Evolutionary conservation across 2,797 vertebrate genomes (phyloP).

Genomic region (Carapus acus): DNA sequence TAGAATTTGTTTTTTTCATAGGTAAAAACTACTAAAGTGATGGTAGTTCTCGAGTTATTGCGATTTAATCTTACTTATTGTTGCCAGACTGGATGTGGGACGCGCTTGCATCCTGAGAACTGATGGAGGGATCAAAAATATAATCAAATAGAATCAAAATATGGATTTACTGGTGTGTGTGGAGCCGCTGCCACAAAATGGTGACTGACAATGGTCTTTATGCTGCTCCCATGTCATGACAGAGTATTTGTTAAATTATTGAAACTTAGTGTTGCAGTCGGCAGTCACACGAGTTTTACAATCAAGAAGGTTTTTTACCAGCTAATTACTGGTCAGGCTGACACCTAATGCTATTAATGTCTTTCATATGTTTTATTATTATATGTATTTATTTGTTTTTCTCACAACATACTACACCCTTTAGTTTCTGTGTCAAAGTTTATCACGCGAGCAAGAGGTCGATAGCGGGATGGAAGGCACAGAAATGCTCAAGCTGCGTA

Average conservation of each 20-base stretch:
- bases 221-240: conserved; percentile 48
- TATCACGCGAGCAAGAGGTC: conserved; percentile 17
- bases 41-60: background rate
- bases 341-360: conserved; percentile 63
- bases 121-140: conserved; percentile 11
- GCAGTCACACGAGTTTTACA: conserved; percentile 27
- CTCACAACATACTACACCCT: conserved; percentile 59
- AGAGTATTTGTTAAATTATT: conserved; percentile 22
- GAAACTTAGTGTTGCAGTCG: conserved; percentile 25
- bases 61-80: conserved; percentile 3
- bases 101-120: conserved; percentile 10
- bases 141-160: conserved; percentile 2
- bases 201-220: conserved; percentile 11
- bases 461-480: background rate
- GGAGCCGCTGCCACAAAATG: background rate
- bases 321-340: conserved; percentile 54
- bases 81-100: background rate
- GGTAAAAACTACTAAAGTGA: background rate
- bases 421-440: conserved; percentile 57
- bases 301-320: conserved; percentile 45
- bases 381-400: conserved; percentile 29
- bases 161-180: background rate
- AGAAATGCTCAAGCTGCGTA: conserved; percentile 1
- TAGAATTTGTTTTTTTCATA: conserved; percentile 8
- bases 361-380: conserved; percentile 56